Conservation (phyloP, 2,113 vertebrate genomes). For the Pterocles orientalis region DNA sequence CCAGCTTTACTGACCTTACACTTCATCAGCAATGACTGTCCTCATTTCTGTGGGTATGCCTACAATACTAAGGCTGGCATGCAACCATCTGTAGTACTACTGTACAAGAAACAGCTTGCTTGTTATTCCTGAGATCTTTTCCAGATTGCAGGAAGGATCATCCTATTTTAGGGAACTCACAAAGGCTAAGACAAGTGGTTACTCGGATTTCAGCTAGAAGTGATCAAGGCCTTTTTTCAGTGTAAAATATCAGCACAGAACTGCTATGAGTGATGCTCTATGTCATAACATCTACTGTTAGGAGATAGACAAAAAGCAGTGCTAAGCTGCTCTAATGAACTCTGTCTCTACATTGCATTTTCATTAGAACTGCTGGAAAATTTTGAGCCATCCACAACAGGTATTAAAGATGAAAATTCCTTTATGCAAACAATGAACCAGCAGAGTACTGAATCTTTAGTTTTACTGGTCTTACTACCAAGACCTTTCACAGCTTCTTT, state of each 20-base stretch:
- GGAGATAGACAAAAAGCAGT: neutral
- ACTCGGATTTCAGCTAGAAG: neutral
- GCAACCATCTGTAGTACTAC: neutral
- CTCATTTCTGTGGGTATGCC: neutral
- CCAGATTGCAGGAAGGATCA: neutral
- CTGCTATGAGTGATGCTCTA: neutral
- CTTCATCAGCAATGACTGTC: neutral
- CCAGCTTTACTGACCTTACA: constrained; percentile 13
- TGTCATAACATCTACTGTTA: neutral
- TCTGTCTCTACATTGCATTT: neutral
- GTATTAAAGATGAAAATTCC: neutral
- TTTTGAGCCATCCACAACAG: neutral
- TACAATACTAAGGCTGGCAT: neutral
- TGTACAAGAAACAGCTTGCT: neutral
- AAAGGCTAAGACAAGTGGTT: neutral
- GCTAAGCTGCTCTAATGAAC: neutral
- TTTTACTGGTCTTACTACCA: neutral
- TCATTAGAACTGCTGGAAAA: neutral
- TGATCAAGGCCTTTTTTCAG: neutral
- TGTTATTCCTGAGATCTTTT: neutral
- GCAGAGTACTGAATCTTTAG: neutral
- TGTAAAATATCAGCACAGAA: neutral
- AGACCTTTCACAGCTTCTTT: neutral
- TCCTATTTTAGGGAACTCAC: neutral
- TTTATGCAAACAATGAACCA: neutral